phyloP scores from a whole-genome alignment of 2,888 invertebrate species.

The Dryocosmus kuriphilus region DNA sequence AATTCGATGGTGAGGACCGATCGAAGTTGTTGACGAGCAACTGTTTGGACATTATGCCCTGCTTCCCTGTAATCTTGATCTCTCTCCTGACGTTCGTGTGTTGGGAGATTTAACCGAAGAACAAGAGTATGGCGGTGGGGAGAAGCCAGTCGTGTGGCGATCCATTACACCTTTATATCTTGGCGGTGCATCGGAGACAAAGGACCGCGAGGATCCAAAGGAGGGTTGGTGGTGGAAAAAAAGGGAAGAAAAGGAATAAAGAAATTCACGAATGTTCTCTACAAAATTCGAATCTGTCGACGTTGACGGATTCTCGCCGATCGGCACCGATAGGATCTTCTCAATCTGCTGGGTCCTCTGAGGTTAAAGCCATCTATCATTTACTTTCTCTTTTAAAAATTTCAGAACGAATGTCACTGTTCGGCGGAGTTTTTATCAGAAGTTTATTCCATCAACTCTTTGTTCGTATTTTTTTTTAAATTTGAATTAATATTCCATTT shows the following conservation, averaged over 20 bases:
- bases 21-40: constrained; percentile 70
- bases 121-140: constrained; percentile 51
- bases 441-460: neutral
- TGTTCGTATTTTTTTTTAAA: neutral
- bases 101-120: constrained; percentile 39
- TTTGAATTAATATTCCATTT: too few species aligned
- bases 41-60: constrained; percentile 72
- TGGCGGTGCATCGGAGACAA: constrained; percentile 68
- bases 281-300: constrained; percentile 60
- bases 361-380: constrained; percentile 65
- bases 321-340: constrained; percentile 61
- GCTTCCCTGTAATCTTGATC: constrained; percentile 73
- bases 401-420: neutral
- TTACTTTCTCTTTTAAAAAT: constrained; percentile 19
- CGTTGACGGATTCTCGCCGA: constrained; percentile 68
- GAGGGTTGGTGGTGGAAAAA: constrained; percentile 11
- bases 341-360: constrained; percentile 43
- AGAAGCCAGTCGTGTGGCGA: constrained; percentile 68
- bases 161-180: constrained; percentile 73
- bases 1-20: constrained; percentile 33
- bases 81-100: constrained; percentile 38
- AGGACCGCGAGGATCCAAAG: constrained; percentile 56
- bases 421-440: neutral
- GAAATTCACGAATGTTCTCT: constrained; percentile 60
- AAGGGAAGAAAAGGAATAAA: constrained; percentile 45